Base-by-base conservation (phyloP, 2,113 vertebrate species). In the Otis tarda region DNA sequence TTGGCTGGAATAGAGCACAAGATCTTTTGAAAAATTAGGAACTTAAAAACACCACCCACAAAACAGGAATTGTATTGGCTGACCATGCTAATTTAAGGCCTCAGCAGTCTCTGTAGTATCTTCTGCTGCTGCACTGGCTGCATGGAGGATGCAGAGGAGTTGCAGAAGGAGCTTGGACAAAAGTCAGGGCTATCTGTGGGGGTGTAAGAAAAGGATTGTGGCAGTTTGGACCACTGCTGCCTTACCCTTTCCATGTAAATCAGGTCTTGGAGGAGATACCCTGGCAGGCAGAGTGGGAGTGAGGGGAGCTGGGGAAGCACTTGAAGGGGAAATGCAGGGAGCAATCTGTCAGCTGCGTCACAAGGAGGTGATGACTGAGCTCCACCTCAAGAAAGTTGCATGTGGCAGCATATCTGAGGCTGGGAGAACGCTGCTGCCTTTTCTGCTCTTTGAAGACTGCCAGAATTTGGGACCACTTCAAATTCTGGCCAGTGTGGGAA, bases 171-270 rank as follows among this genome's bases (percentile, higher is more conserved):
- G 23, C 24, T 24, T 33, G 37, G 64, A 35, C 33, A 14, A 5
- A 31, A 50, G 56, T 49, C 3, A 1, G 20, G 49, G 19, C 19
- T 17, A 10, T 19, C 33, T 0, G 1, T 31, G 27, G 23, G 27
- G 13, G 13, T 20, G 27, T 43, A 39, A 59, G 68, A 28, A 14
- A 30, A 55, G 52, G 24, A 45, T 47, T 10, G 4, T 1, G 4
- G 61, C 6, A 1, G n/a, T 59, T 47, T 0, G 1, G 35, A 33
- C 31, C 28, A 11, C 16, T 2, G 0, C 39, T 64, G 70, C 57
- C 33, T 10, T 20, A 20, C 24, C 39, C 22, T 39, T 24, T 67
- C 22, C 13, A 0, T 31, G 39, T 41, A 18, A 10, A 25, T 11
- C 7, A 1, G 24, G 31, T 49, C 23, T 18, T 23, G 57, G 57